These are phyloP conservation scores for Catocala fraxini DNA, from an alignment of 2,888 invertebrate species.

Conservation along the genomic window DNA sequence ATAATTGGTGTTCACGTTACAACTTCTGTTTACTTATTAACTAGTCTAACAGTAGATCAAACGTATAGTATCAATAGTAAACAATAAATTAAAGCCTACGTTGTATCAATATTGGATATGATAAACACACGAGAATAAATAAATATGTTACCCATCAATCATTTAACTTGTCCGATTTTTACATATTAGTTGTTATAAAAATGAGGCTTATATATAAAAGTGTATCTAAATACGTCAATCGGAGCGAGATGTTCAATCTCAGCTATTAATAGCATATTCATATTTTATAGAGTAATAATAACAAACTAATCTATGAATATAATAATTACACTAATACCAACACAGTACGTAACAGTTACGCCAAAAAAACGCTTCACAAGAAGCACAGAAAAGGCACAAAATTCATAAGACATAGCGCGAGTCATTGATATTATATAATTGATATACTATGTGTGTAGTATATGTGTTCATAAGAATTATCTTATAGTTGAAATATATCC, in stretches of 20 bases:
- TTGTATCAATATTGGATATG: slow-evolving; percentile 40
- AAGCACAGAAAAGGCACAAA: slow-evolving; percentile 83
- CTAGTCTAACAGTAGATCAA: slow-evolving; percentile 41
- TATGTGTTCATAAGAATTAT: slow-evolving; percentile 37
- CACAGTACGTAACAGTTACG: slow-evolving; percentile 59
- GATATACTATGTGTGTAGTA: slow-evolving; percentile 43
- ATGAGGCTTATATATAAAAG: slow-evolving; percentile 17
- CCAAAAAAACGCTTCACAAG: slow-evolving; percentile 73
- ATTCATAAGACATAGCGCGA: slow-evolving; percentile 84
- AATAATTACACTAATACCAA: slow-evolving; percentile 46
- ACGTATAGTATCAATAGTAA: slow-evolving; percentile 34
- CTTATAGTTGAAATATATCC: slow-evolving; percentile 37
- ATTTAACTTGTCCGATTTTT: slow-evolving; percentile 30
- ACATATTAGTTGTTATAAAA: slow-evolving; percentile 26
- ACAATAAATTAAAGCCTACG: slow-evolving; percentile 53
- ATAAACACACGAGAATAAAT: slow-evolving; percentile 46
- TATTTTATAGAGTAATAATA: slow-evolving; percentile 46
- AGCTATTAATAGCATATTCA: slow-evolving; percentile 34
- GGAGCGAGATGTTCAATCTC: slow-evolving; percentile 46
- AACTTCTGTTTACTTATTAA: slow-evolving; percentile 48
- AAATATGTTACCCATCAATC: slow-evolving; percentile 31
- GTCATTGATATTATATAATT: slow-evolving; percentile 52
- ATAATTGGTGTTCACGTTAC: slow-evolving; percentile 76
- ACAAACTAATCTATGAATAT: slow-evolving; percentile 46
- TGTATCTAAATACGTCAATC: slow-evolving; percentile 48